Evolutionary conservation across 2,797 vertebrate genomes (phyloP).

Genomic region (Petrocephalus sullivani): DNA sequence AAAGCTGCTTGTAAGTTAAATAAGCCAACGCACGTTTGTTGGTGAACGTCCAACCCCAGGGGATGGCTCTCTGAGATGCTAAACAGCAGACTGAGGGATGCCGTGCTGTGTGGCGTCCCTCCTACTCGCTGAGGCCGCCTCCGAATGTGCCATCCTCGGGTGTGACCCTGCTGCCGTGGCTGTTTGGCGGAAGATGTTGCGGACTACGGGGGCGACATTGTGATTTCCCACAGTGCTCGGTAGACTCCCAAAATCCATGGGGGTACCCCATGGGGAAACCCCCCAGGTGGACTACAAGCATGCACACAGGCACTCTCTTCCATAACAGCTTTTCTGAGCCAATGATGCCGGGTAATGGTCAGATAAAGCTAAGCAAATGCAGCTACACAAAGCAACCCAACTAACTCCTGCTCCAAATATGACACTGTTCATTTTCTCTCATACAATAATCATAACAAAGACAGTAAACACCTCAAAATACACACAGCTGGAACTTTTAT

Average conservation of each 20-base stretch:
- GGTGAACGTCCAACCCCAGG: background rate
- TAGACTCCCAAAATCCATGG: background rate
- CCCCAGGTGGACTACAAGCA: background rate
- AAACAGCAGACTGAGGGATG: background rate
- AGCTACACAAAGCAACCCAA: background rate
- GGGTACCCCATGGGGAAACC: background rate
- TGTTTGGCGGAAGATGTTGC: background rate
- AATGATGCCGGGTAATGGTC: background rate
- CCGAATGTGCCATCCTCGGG: background rate
- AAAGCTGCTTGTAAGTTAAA: background rate
- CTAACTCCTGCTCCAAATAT: background rate
- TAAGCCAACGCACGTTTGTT: background rate
- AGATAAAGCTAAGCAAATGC: background rate
- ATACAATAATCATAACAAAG: background rate
- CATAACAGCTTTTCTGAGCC: background rate
- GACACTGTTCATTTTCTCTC: background rate
- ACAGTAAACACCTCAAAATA: background rate
- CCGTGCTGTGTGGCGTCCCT: background rate
- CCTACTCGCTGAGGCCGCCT: background rate
- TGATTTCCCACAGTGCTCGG: background rate
- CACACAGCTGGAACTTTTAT: background rate
- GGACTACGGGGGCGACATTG: background rate
- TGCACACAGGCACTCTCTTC: background rate
- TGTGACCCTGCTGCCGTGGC: background rate
- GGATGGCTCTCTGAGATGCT: background rate